Evolutionary conservation across 2,888 invertebrate species (phyloP).

Genomic region (Scaptomyza caliginosa): DNA sequence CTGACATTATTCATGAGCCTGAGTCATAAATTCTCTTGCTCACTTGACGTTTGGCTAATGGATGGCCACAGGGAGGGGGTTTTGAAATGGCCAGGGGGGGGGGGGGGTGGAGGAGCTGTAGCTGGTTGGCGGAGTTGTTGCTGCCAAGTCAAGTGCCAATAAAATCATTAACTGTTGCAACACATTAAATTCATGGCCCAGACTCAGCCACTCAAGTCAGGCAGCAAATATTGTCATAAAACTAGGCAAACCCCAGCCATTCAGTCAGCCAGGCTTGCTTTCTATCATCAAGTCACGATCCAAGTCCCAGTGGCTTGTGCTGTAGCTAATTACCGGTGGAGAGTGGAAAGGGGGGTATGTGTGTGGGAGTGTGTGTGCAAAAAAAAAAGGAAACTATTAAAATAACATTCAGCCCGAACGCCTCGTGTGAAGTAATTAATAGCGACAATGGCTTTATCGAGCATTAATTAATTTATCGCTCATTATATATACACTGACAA

Average conservation of each 20-base stretch:
- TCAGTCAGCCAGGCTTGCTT: constrained; percentile 16
- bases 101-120: background rate
- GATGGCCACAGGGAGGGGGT: background rate
- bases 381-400: constrained; percentile 58
- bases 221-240: constrained; percentile 62
- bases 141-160: constrained; percentile 64
- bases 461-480: constrained; percentile 74
- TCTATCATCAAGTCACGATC: constrained; percentile 5
- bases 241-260: constrained; percentile 36
- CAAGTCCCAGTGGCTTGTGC: constrained; percentile 17
- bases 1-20: constrained; percentile 64
- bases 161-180: constrained; percentile 77
- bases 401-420: constrained; percentile 30
- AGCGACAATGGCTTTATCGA: constrained; percentile 72
- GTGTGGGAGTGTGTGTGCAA: background rate
- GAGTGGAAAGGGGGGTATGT: background rate
- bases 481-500: constrained; percentile 42
- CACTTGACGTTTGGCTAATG: constrained; percentile 40
- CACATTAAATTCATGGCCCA: constrained; percentile 62
- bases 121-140: background rate
- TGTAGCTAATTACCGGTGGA: constrained; percentile 59
- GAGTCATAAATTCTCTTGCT: constrained; percentile 52
- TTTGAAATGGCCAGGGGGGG: background rate
- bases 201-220: constrained; percentile 32
- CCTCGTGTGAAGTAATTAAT: constrained; percentile 64